Conservation (phyloP, 1,140 invertebrate genomes). For the Chlorops oryzae region DNA sequence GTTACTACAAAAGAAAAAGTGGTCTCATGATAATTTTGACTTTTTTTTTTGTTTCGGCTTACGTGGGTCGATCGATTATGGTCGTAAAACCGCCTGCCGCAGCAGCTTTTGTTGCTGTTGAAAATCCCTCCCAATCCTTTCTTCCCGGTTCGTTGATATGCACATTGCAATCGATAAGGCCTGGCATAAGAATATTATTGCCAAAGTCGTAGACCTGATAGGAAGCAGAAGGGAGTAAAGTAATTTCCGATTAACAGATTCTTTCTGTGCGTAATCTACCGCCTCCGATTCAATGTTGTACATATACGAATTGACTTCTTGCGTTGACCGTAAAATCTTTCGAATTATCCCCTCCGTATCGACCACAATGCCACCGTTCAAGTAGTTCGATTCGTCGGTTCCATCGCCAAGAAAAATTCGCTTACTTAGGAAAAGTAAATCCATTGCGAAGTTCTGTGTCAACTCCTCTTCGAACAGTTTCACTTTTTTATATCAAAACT, state of each 20-base stretch:
- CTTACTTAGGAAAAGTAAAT: slow-evolving; percentile 42
- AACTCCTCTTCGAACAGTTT: too few relatives aligned
- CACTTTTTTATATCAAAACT: too few relatives aligned
- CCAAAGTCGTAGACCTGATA: slow-evolving; percentile 56
- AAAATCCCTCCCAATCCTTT: slow-evolving; percentile 66
- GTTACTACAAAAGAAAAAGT: slow-evolving; percentile 51
- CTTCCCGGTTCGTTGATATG: slow-evolving; percentile 82
- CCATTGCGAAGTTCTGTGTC: slow-evolving; percentile 21
- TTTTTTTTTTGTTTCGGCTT: slow-evolving; percentile 19
- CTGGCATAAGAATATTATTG: slow-evolving; percentile 63
- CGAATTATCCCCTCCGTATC: slow-evolving; percentile 38
- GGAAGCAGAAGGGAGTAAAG: slow-evolving; percentile 5
- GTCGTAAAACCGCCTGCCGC: slow-evolving; percentile 68
- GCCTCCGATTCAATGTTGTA: slow-evolving; percentile 42
- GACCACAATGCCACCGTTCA: slow-evolving; percentile 42
- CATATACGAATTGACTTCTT: slow-evolving; percentile 41
- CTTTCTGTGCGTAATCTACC: slow-evolving; percentile 10
- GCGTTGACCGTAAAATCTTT: slow-evolving; percentile 27
- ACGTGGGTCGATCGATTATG: slow-evolving; percentile 70
- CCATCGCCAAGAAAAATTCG: slow-evolving; percentile 37
- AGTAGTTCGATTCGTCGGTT: slow-evolving; percentile 17
- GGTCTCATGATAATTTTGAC: not conserved
- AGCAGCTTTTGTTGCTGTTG: slow-evolving; percentile 62
- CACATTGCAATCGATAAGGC: slow-evolving; percentile 82
- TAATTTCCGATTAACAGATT: not conserved